Conservation (phyloP, 1,140 invertebrate genomes). For the Tyrophagus putrescentiae region DNA sequence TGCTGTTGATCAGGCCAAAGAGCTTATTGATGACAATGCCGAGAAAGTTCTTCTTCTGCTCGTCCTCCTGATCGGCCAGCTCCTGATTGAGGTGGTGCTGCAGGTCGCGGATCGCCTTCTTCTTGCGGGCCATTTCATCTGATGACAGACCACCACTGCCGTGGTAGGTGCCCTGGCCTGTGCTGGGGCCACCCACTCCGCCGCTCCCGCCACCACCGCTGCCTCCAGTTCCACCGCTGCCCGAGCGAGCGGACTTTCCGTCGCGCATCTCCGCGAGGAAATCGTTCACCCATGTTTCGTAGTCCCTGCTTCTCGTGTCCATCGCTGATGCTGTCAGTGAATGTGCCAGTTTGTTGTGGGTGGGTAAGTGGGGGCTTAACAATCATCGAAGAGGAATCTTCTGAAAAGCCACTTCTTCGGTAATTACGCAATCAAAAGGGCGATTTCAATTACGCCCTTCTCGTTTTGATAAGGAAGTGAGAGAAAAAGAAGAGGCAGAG, state of each 20-base stretch:
- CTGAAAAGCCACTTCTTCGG: neutral
- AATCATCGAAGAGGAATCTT: neutral
- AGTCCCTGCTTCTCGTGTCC: neutral
- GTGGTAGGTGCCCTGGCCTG: too few species aligned
- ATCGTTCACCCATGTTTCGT: slow-evolving; percentile 2
- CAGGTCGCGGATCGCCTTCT: slow-evolving; percentile 2
- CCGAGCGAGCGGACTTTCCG: neutral
- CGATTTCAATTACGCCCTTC: too few species aligned
- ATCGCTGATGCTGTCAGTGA: neutral
- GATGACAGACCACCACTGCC: too few species aligned
- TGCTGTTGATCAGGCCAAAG: slow-evolving; percentile 16
- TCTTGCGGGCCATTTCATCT: neutral
- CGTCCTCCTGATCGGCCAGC: slow-evolving; percentile 14
- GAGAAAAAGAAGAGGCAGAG: neutral
- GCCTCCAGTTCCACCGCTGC: neutral
- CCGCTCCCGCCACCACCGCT: too few species aligned
- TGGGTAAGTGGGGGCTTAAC: neutral
- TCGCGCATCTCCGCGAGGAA: neutral
- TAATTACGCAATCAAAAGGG: neutral
- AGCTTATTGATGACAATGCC: neutral
- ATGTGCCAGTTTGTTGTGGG: neutral
- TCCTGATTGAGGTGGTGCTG: slow-evolving; percentile 18
- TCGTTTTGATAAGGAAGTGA: too few species aligned
- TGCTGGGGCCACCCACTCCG: too few species aligned
- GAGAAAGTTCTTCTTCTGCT: slow-evolving; percentile 9